Evolutionary conservation across 2,797 vertebrate species (phyloP).

Genomic region (Lycodopsis pacificus): DNA sequence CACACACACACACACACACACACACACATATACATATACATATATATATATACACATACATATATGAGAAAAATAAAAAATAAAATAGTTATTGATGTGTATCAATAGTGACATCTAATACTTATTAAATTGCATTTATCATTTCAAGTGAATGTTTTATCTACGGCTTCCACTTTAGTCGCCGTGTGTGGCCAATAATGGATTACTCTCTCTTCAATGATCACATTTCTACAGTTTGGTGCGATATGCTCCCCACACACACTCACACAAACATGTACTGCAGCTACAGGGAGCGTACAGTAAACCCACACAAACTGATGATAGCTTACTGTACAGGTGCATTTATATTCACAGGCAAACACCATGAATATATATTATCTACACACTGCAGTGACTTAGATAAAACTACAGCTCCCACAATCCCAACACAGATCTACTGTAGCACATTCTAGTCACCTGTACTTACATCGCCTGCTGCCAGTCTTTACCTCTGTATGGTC

Average conservation of each 20-base stretch:
- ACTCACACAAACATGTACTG: background rate
- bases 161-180: background rate
- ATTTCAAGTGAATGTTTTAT: background rate
- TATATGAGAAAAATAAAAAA: background rate
- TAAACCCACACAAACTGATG: background rate
- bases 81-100: background rate
- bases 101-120: background rate
- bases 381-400: background rate
- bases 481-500: slow-evolving; percentile 3
- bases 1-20: too few species aligned
- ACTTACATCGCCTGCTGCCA: slow-evolving; percentile 52
- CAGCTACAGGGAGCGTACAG: background rate
- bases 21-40: background rate
- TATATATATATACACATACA: too few species aligned
- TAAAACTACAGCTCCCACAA: background rate
- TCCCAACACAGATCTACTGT: background rate
- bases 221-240: background rate
- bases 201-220: background rate
- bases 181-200: too few species aligned
- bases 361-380: background rate
- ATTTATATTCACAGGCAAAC: background rate
- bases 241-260: background rate
- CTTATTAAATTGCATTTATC: background rate
- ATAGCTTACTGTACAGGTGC: background rate
- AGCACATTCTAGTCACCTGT: slow-evolving; percentile 15